Conservation (phyloP, 2,797 vertebrate species). For the Apodemus agrarius region DNA sequence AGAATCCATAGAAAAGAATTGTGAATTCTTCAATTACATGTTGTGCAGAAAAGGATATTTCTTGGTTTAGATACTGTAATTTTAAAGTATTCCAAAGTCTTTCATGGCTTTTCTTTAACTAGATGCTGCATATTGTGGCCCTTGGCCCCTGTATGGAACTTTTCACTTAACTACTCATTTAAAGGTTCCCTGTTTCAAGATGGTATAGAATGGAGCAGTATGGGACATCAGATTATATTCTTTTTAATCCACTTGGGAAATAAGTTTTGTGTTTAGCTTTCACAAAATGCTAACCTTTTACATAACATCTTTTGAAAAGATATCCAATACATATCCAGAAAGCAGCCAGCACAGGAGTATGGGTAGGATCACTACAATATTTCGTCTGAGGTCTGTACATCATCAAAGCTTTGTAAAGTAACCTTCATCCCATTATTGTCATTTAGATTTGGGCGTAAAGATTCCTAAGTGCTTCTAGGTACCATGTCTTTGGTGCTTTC, state of each 20-base stretch:
- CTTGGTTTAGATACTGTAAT: conserved; percentile 11
- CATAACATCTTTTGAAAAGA: conserved; percentile 29
- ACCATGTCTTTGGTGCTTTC: conserved; percentile 52
- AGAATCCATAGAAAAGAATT: conserved; percentile 17
- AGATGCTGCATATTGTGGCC: not conserved
- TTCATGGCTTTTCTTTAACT: conserved; percentile 27
- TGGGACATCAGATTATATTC: not conserved
- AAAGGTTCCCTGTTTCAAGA: not conserved
- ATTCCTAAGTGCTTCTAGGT: conserved; percentile 70
- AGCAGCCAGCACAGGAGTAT: conserved; percentile 38
- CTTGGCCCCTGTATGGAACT: not conserved
- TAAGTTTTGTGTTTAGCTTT: conserved; percentile 45
- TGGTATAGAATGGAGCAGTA: not conserved
- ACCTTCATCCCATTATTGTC: conserved; percentile 65
- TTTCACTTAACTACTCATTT: not conserved
- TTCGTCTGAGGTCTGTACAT: conserved; percentile 55
- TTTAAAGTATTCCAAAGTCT: conserved; percentile 29
- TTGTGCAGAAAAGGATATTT: conserved; percentile 30
- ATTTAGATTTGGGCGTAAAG: conserved; percentile 71
- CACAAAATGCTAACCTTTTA: conserved; percentile 56
- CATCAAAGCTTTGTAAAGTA: conserved; percentile 73
- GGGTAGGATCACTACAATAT: conserved; percentile 47
- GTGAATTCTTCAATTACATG: conserved; percentile 38
- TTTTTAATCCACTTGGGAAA: conserved; percentile 49
- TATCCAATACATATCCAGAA: conserved; percentile 19